These are phyloP conservation scores for Hemiscyllium ocellatum DNA, from an alignment of 2,113 vertebrate species.

Conservation along the genomic window DNA sequence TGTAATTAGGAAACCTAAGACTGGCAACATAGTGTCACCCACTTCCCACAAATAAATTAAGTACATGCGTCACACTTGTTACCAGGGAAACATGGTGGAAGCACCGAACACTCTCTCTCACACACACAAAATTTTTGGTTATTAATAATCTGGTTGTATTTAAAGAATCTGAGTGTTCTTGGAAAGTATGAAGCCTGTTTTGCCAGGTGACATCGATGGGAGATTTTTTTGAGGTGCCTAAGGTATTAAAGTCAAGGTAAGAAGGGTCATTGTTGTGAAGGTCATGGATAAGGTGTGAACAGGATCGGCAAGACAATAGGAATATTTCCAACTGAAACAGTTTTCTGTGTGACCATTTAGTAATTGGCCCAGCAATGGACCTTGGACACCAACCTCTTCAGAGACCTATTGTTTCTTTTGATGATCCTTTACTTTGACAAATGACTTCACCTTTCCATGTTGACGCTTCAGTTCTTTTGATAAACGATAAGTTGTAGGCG, in stretches of 20 bases:
- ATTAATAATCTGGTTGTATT: not conserved
- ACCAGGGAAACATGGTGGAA: not conserved
- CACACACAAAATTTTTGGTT: not conserved
- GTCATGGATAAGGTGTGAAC: not conserved
- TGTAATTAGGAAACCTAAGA: not conserved
- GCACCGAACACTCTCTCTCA: not conserved
- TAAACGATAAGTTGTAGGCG: not conserved
- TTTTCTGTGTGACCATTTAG: not conserved
- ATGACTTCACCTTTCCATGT: not conserved
- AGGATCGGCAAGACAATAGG: not conserved
- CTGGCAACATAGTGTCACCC: not conserved
- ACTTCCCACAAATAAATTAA: not conserved
- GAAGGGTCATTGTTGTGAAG: not conserved
- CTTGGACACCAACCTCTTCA: not conserved
- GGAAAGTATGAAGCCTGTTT: not conserved
- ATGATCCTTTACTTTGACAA: not conserved
- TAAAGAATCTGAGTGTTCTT: not conserved
- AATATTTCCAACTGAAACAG: not conserved
- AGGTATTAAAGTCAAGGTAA: not conserved
- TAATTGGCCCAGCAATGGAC: not conserved
- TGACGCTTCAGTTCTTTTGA: not conserved
- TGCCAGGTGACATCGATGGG: not conserved
- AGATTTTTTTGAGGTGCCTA: not conserved
- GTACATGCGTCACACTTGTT: not conserved
- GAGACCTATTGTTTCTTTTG: not conserved